These are phyloP conservation scores for Autographa pulchrina DNA, from an alignment of 2,888 invertebrate species.

Conservation along the genomic window DNA sequence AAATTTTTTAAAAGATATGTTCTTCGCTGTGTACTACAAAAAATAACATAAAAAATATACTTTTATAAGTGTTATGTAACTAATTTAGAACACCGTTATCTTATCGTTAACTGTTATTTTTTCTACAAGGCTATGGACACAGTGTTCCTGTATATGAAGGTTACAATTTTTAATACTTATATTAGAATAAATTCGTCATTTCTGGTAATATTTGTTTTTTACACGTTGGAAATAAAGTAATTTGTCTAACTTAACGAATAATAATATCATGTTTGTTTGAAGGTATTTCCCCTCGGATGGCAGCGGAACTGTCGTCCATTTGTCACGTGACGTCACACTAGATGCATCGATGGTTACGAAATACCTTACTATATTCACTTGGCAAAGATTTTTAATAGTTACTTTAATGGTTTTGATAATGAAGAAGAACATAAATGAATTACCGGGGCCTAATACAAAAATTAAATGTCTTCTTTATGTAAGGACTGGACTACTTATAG, in stretches of 20 bases:
- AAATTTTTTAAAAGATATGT: no score
- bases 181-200: not conserved
- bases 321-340: constrained; percentile 36
- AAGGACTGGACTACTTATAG: no score
- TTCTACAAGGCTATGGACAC: constrained; percentile 1
- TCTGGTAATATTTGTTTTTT: not conserved
- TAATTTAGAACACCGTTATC: not conserved
- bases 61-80: not conserved
- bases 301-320: constrained; percentile 31
- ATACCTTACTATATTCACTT: not conserved
- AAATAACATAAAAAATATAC: not conserved
- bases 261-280: not conserved
- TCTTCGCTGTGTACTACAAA: no score
- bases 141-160: not conserved
- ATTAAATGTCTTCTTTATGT: no score
- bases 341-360: not conserved
- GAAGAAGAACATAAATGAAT: no score
- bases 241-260: constrained; percentile 3
- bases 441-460: no score
- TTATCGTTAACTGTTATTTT: not conserved
- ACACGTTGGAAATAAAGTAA: not conserved
- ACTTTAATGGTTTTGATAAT: no score
- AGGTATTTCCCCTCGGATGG: constrained; percentile 13
- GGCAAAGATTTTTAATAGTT: no score
- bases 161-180: not conserved